Evolutionary conservation across 2,888 invertebrate genomes (phyloP).

Genomic region (Diplazon laetatorius): DNA sequence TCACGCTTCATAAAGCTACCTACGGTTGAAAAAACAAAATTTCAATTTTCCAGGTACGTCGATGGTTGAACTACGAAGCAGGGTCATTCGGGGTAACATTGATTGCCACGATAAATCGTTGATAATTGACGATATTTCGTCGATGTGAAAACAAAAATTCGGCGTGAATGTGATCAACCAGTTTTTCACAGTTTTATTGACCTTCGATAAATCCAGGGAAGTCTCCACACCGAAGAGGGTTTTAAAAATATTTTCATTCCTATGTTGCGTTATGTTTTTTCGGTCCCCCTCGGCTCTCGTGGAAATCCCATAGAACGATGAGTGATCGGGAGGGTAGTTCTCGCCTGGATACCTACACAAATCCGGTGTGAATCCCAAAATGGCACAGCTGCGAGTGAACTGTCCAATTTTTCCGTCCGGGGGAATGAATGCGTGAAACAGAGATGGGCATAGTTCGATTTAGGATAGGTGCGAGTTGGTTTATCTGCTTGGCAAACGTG

Average conservation of each 20-base stretch:
- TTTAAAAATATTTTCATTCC: slow-evolving; percentile 54
- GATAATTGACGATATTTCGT: slow-evolving; percentile 19
- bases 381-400: slow-evolving; percentile 49
- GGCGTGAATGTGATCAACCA: slow-evolving; percentile 5
- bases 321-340: slow-evolving; percentile 43
- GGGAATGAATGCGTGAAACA: slow-evolving; percentile 58
- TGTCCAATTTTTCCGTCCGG: slow-evolving; percentile 58
- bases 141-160: background rate
- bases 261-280: background rate
- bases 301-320: slow-evolving; percentile 63
- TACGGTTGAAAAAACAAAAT: slow-evolving; percentile 13
- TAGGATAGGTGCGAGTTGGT: slow-evolving; percentile 21
- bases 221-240: too few species aligned
- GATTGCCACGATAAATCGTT: background rate
- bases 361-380: slow-evolving; percentile 50
- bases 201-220: slow-evolving; percentile 35
- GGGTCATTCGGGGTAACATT: background rate
- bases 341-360: slow-evolving; percentile 31
- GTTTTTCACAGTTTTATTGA: slow-evolving; percentile 26
- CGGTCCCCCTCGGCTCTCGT: slow-evolving; percentile 38
- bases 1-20: background rate
- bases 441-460: slow-evolving; percentile 28
- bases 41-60: slow-evolving; percentile 34
- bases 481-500: slow-evolving; percentile 47
- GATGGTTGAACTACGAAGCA: background rate